A percentile compares a stretch with the other conserved stretches of the same genome.
These are phyloP conservation scores for Myanophis thanlyinensis DNA, from an alignment of 2,113 vertebrate species.

Conservation along the genomic window DNA sequence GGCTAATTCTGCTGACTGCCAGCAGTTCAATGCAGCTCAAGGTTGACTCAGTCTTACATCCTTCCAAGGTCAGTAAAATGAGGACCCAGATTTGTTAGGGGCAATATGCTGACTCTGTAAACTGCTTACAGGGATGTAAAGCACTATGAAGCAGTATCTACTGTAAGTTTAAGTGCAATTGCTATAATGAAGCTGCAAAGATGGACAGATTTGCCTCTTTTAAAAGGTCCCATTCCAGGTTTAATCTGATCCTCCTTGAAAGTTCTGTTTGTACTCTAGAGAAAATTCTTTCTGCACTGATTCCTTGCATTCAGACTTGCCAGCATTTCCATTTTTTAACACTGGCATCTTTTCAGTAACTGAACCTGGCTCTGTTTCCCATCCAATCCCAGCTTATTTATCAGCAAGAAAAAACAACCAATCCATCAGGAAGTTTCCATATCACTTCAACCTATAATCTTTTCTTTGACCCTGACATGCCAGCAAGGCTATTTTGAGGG, in stretches of 20 bases:
- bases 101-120: background rate
- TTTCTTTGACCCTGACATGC: background rate
- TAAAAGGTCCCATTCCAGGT: background rate
- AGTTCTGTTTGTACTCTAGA: background rate
- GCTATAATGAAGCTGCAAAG: background rate
- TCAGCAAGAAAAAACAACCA: background rate
- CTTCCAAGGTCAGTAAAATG: background rate
- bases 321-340: conserved; percentile 46
- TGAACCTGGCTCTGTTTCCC: background rate
- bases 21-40: background rate
- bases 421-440: background rate
- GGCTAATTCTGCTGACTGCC: no score
- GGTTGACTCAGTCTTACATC: background rate
- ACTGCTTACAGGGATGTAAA: background rate
- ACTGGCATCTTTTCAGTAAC: conserved; percentile 31
- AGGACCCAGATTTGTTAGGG: background rate
- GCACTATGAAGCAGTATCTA: background rate
- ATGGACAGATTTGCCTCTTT: background rate
- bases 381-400: background rate
- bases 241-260: background rate
- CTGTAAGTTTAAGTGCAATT: background rate
- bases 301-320: background rate
- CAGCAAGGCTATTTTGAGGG: background rate
- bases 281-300: conserved; percentile 10
- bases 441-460: background rate